phyloP scores from a whole-genome alignment of 2,797 vertebrate genomes.

The Sebastes matsubarae region DNA sequence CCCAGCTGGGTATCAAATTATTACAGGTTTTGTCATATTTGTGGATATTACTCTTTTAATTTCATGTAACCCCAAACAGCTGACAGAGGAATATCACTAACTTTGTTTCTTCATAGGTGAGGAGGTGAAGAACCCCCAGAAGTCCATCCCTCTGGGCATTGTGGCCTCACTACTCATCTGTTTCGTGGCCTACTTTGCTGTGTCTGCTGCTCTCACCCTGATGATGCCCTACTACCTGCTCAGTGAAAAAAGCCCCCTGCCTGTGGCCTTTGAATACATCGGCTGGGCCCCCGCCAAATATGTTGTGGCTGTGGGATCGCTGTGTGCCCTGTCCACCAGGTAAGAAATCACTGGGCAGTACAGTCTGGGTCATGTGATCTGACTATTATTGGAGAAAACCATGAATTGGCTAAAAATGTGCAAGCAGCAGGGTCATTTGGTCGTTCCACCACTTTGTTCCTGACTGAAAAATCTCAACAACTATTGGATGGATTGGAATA shows the following conservation, averaged over 20 bases:
- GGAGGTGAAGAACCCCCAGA: slow-evolving; percentile 89
- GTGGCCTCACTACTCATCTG: slow-evolving; percentile 88
- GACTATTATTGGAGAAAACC: background rate
- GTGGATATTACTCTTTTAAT: background rate
- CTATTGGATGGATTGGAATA: background rate
- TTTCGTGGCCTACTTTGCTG: slow-evolving; percentile 88
- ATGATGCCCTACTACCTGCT: slow-evolving; percentile 92
- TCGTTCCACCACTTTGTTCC: background rate
- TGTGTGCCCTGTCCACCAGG: slow-evolving; percentile 91
- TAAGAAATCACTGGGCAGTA: slow-evolving; percentile 21
- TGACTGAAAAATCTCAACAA: background rate
- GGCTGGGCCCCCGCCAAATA: slow-evolving; percentile 88
- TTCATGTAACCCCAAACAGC: background rate
- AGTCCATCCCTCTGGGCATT: slow-evolving; percentile 87
- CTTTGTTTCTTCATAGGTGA: slow-evolving; percentile 79
- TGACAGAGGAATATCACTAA: background rate
- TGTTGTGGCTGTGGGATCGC: slow-evolving; percentile 85
- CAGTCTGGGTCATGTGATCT: background rate
- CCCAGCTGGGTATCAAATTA: background rate
- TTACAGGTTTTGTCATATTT: background rate
- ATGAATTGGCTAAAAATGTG: background rate
- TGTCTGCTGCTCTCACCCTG: slow-evolving; percentile 89
- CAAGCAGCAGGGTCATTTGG: background rate
- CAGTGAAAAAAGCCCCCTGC: slow-evolving; percentile 83
- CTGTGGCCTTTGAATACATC: slow-evolving; percentile 84